Conservation (phyloP, 2,888 invertebrate species). For the Agriopis marginaria region DNA sequence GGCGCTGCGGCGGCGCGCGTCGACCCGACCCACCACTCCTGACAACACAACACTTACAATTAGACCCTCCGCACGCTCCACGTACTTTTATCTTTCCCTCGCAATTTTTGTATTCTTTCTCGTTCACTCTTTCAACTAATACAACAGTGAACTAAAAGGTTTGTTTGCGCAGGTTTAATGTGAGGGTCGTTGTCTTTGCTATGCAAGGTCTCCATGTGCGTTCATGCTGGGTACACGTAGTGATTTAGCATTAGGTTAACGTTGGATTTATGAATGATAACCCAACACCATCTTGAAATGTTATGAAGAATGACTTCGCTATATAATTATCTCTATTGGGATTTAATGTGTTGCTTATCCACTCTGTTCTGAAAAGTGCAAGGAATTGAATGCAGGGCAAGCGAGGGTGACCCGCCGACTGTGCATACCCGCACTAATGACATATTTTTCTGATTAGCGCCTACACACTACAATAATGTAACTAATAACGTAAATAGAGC, state of each 20-base stretch:
- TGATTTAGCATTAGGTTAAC: background rate
- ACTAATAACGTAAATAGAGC: constrained; percentile 9
- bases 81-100: too few relatives aligned
- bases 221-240: constrained; percentile 1
- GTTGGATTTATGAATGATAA: too few relatives aligned
- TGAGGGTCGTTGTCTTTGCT: background rate
- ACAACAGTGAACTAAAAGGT: background rate
- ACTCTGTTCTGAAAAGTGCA: constrained; percentile 5
- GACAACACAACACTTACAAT: background rate
- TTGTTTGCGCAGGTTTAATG: background rate
- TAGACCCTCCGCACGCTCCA: background rate
- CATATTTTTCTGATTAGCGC: background rate
- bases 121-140: background rate
- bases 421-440: background rate
- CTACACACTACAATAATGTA: constrained; percentile 6
- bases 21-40: constrained; percentile 29
- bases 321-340: background rate
- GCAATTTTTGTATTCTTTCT: background rate
- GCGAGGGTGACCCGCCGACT: background rate
- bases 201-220: background rate
- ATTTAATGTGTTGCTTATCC: background rate
- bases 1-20: constrained; percentile 56
- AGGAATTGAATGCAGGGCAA: constrained; percentile 8
- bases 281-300: background rate
- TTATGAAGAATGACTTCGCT: background rate